Percentiles rank a stretch among this genome's conserved stretches.
Evolutionary conservation across 2,797 vertebrate species (phyloP).

Genomic region (Novumbra hubbsi): DNA sequence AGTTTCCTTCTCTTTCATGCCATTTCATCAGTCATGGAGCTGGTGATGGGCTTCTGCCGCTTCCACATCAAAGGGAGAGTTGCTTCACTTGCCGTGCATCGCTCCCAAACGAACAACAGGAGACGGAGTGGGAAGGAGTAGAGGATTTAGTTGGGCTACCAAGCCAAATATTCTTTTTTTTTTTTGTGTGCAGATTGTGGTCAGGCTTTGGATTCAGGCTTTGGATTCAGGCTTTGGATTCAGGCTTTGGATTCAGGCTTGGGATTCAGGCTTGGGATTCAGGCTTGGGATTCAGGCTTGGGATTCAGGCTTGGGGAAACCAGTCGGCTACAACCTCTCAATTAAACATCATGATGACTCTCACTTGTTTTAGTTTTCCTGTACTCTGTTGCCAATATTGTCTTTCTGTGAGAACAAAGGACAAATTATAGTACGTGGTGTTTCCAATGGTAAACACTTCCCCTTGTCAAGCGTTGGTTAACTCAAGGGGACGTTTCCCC

Average conservation of each 20-base stretch:
- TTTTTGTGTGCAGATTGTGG: slow-evolving; percentile 21
- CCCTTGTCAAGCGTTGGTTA: not conserved
- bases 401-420: not conserved
- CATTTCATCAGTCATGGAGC: not conserved
- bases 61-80: slow-evolving; percentile 36
- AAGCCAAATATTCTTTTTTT: slow-evolving; percentile 29
- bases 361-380: not conserved
- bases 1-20: not conserved
- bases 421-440: not conserved
- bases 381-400: not conserved
- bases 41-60: not conserved
- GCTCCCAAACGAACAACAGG: slow-evolving; percentile 16
- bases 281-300: slow-evolving; percentile 18
- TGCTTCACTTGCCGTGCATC: slow-evolving; percentile 11
- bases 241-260: slow-evolving; percentile 15
- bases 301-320: slow-evolving; percentile 23
- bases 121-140: slow-evolving; percentile 16
- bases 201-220: slow-evolving; percentile 16
- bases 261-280: slow-evolving; percentile 13
- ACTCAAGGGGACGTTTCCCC: not conserved
- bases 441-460: not conserved
- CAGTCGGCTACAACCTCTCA: slow-evolving; percentile 1
- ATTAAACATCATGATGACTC: not conserved
- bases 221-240: slow-evolving; percentile 14
- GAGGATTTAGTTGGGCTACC: slow-evolving; percentile 22